Conservation (phyloP, 2,888 invertebrate genomes). For the Lasius platythorax region DNA sequence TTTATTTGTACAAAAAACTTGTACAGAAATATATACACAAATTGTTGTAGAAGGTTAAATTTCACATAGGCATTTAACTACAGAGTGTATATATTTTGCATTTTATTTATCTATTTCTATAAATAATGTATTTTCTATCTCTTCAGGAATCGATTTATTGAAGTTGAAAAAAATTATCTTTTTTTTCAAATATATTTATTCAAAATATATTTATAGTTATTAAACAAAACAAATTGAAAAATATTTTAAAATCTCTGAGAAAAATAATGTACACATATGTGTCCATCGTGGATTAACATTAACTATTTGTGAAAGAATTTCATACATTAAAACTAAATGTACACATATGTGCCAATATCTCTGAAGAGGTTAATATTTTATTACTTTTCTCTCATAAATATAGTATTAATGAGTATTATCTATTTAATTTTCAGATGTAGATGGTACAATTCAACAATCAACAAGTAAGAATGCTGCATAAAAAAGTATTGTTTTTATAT, state of each 20-base stretch:
- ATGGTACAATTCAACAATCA: slow-evolving; percentile 27
- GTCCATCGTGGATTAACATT: neutral
- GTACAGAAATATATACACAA: neutral
- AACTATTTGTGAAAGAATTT: too few species aligned
- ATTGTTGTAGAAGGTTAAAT: neutral
- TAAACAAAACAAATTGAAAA: too few species aligned
- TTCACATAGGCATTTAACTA: neutral
- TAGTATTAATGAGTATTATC: neutral
- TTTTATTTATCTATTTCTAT: neutral
- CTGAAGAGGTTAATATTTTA: neutral
- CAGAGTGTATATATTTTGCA: neutral
- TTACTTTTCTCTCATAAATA: neutral
- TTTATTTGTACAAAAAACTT: too few species aligned
- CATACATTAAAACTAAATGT: too few species aligned
- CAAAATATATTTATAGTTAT: too few species aligned
- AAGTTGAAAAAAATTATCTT: too few species aligned
- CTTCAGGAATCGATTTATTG: too few species aligned
- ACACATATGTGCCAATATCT: too few species aligned
- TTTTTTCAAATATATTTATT: too few species aligned
- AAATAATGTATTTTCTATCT: neutral
- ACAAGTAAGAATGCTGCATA: slow-evolving; percentile 56
- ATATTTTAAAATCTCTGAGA: neutral
- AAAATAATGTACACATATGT: neutral
- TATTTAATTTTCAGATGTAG: slow-evolving; percentile 60
- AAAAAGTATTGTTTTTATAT: neutral